Base-by-base conservation (phyloP, 2,888 invertebrate species). In the Netelia virgata region DNA sequence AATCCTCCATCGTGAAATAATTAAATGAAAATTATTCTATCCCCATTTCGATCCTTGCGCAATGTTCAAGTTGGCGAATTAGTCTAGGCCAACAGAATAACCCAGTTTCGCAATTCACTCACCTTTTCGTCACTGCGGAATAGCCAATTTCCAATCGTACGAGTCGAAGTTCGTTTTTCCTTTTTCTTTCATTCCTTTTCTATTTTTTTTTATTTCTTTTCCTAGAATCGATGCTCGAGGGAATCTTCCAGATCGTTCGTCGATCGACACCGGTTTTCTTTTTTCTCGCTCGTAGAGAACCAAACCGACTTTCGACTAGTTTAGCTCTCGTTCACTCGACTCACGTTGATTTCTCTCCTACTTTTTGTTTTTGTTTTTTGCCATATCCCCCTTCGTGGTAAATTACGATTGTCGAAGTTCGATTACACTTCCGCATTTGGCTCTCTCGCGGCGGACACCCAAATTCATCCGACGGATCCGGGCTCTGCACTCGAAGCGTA, bases 401-500 rank as follows among this genome's bases (percentile, higher is more conserved):
- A 76, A 82, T 82, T 72, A 76, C 74, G 76, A 72, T 82, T 82
- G 72, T 82, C 82, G 64, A 76, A 82, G 82, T 82, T 82, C 72
- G 50, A 82, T 82, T 77, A 72, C 72, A 59, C 72, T 61, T 59
- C 47, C 47, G 11, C 36, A 6, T 64, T 43, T 64, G 10, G 1
- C 59, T 59, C 59, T 59, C 14, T 59, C 59, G 8, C 18, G 36
- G 36, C 36, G 36, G 36, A 6, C 14, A 18, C n/a, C 16, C 8
- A 16, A 55, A 16, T 16, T 23, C 11, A 9, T 14, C 11, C 14
- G 10, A 14, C 23, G 11, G 20, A 61, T 23, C 23, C 20, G 23
- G 20, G 23, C 23, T 63, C 63, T 2, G 28, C 63, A 11, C 5
- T 36, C 36, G 1, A 36, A 36, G 23, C 36, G 72, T 76, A 76